These are phyloP conservation scores for Crematogaster levior DNA, from an alignment of 2,888 invertebrate genomes.

Conservation along the genomic window DNA sequence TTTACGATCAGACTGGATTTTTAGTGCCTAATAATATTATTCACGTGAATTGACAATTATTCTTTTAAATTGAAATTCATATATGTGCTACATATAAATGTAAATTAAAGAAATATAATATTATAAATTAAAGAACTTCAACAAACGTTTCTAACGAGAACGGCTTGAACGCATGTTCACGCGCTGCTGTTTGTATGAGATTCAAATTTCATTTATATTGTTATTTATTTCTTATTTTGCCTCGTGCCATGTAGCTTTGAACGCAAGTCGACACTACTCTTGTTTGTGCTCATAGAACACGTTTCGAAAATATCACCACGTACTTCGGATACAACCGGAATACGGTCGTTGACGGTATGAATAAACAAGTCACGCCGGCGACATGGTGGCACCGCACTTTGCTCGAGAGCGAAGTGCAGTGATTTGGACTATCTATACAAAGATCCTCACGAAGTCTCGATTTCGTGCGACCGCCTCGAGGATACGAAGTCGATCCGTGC, in stretches of 20 bases:
- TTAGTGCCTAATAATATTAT: too few species aligned
- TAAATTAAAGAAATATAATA: neutral
- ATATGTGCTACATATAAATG: neutral
- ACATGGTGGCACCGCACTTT: neutral
- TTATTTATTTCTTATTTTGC: neutral
- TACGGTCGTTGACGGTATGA: slow-evolving; percentile 30
- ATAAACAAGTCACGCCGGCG: slow-evolving; percentile 40
- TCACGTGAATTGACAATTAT: too few species aligned
- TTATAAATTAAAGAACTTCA: neutral
- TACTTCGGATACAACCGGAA: slow-evolving; percentile 19
- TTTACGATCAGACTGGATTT: too few species aligned
- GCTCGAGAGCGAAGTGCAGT: neutral
- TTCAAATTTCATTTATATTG: neutral
- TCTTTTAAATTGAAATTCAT: neutral
- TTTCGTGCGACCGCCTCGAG: neutral
- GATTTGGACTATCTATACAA: slow-evolving; percentile 42
- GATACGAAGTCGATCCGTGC: neutral
- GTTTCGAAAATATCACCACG: slow-evolving; percentile 40
- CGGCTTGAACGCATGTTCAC: neutral
- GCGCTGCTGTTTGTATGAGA: neutral
- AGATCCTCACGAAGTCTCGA: slow-evolving; percentile 6
- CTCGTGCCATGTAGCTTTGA: neutral
- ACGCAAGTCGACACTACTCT: slow-evolving; percentile 1
- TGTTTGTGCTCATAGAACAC: slow-evolving; percentile 31
- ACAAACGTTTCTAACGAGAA: neutral